Evolutionary conservation across 2,113 vertebrate genomes (phyloP).

Genomic region (Oreotrochilus melanogaster): DNA sequence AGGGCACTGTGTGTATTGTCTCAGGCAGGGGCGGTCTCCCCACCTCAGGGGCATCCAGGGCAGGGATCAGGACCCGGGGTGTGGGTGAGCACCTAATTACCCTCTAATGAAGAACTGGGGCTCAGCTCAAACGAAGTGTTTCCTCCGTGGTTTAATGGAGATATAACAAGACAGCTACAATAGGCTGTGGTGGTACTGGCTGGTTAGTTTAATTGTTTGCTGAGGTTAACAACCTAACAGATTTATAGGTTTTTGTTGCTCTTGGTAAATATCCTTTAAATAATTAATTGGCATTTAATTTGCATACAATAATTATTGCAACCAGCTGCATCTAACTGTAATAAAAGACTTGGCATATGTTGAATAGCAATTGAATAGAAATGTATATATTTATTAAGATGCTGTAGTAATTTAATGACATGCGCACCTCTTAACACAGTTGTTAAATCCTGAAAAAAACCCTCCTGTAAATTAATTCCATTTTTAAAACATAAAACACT

Average conservation of each 20-base stretch:
- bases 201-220: conserved; percentile 73
- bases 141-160: conserved; percentile 18
- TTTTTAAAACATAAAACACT: background rate
- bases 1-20: background rate
- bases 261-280: conserved; percentile 79
- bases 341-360: conserved; percentile 31
- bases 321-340: conserved; percentile 5
- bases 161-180: background rate
- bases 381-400: conserved; percentile 72
- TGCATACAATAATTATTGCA: conserved; percentile 52
- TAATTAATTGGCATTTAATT: conserved; percentile 73
- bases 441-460: conserved; percentile 33
- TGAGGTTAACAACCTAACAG: conserved; percentile 76
- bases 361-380: conserved; percentile 71
- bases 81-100: conserved; percentile 19
- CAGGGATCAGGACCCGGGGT: background rate
- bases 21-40: rapidly evolving
- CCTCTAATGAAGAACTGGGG: conserved; percentile 12
- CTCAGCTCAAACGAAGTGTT: conserved; percentile 56
- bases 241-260: conserved; percentile 75
- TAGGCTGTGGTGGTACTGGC: background rate
- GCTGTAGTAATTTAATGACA: conserved; percentile 61
- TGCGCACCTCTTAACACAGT: conserved; percentile 53
- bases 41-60: background rate
- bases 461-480: conserved; percentile 61